Percentiles rank a stretch among this genome's conserved stretches.
Conservation (phyloP, 2,888 invertebrate genomes). For the Salpingus planirostris region DNA sequence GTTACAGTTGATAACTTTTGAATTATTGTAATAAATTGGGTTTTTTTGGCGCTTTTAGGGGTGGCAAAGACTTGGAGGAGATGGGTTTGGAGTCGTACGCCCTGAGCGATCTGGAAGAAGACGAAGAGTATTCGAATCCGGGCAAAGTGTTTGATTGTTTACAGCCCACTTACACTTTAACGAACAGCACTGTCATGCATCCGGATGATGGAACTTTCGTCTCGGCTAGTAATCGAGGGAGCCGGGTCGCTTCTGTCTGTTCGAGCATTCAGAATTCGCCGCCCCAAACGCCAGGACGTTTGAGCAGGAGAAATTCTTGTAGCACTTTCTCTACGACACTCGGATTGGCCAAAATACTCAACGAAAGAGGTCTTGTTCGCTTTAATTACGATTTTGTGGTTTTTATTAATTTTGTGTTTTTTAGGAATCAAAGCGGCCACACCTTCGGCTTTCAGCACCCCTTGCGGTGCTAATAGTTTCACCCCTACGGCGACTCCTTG, state of each 20-base stretch:
- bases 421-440: slow-evolving; percentile 59
- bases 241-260: slow-evolving; percentile 58
- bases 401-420: slow-evolving; percentile 11
- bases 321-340: slow-evolving; percentile 68
- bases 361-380: slow-evolving; percentile 53
- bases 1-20: too few relatives aligned
- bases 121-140: slow-evolving; percentile 59
- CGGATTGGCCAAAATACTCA: slow-evolving; percentile 65
- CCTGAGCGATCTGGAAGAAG: slow-evolving; percentile 63
- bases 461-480: slow-evolving; percentile 55
- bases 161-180: slow-evolving; percentile 75
- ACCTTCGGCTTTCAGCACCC: slow-evolving; percentile 57
- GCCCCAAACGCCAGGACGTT: slow-evolving; percentile 42
- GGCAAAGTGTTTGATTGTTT: slow-evolving; percentile 69
- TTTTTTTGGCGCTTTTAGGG: too few relatives aligned
- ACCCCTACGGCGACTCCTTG: slow-evolving; percentile 82
- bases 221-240: slow-evolving; percentile 51
- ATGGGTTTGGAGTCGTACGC: slow-evolving; percentile 63
- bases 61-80: slow-evolving; percentile 65
- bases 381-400: not conserved
- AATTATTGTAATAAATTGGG: too few relatives aligned
- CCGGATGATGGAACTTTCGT: slow-evolving; percentile 75
- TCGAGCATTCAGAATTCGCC: slow-evolving; percentile 46
- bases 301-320: slow-evolving; percentile 72
- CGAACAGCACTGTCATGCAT: slow-evolving; percentile 82